Evolutionary conservation across 2,888 invertebrate species (phyloP).

Genomic region (Notocelia uddmanniana): DNA sequence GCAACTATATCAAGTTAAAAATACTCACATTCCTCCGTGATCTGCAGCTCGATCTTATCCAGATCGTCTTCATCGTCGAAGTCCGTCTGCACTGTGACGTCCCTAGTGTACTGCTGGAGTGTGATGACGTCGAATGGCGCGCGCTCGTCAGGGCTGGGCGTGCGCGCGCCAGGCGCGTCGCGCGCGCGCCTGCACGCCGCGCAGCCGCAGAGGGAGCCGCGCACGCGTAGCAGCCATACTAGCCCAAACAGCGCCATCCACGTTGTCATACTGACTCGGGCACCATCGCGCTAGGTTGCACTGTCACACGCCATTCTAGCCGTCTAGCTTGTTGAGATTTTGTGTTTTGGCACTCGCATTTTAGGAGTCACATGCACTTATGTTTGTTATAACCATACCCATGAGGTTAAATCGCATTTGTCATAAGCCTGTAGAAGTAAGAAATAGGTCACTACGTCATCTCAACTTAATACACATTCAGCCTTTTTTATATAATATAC

Average conservation of each 20-base stretch:
- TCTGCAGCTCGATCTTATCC: conserved; percentile 80
- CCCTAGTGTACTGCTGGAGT: conserved; percentile 78
- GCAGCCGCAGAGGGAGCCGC: conserved; percentile 92
- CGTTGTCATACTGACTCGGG: conserved; percentile 82
- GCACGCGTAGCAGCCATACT: conserved; percentile 93
- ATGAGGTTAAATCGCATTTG: conserved; percentile 1
- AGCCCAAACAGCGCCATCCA: conserved; percentile 95
- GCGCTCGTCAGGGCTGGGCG: conserved; percentile 66
- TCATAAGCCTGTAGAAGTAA: not conserved
- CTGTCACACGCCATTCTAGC: conserved; percentile 48
- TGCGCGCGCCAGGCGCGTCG: conserved; percentile 66
- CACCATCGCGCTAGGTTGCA: conserved; percentile 62
- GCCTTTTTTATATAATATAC: too few species aligned
- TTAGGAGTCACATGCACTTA: conserved; percentile 27
- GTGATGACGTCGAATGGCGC: conserved; percentile 80
- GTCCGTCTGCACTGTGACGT: conserved; percentile 83
- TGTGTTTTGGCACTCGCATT: conserved; percentile 38
- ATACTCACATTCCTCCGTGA: conserved; percentile 79
- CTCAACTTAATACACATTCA: too few species aligned
- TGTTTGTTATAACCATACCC: not conserved
- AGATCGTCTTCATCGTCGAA: conserved; percentile 79
- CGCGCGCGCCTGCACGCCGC: conserved; percentile 88
- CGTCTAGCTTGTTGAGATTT: conserved; percentile 16
- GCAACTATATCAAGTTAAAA: not conserved
- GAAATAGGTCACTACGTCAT: not conserved